Evolutionary conservation across 2,113 vertebrate genomes (phyloP).

Genomic region (Lates calcarifer): DNA sequence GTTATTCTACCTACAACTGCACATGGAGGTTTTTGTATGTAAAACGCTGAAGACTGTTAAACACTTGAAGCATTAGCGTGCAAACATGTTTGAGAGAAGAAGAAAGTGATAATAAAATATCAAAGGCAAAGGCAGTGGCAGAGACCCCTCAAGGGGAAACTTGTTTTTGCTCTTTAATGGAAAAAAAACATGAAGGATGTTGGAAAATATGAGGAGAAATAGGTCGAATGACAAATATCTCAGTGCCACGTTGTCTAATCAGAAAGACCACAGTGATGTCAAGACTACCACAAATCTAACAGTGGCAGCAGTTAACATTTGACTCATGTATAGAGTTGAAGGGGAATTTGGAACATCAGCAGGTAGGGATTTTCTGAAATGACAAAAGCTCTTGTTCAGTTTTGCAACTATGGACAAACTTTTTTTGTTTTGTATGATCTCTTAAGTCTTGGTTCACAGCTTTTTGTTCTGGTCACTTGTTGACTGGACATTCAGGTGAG

Average conservation of each 20-base stretch:
- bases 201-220: conserved; percentile 20
- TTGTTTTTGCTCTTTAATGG: neutral
- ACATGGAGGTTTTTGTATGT: neutral
- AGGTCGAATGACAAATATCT: conserved; percentile 32
- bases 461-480: too few relatives aligned
- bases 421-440: conserved; percentile 6
- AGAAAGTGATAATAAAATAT: neutral
- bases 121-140: neutral
- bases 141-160: neutral
- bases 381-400: conserved; percentile 4
- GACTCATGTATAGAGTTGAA: conserved; percentile 41
- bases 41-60: neutral
- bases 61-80: neutral
- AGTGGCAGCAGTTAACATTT: conserved; percentile 6
- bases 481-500: too few relatives aligned
- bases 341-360: conserved; percentile 8
- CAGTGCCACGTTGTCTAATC: neutral
- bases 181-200: neutral
- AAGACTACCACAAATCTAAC: conserved; percentile 21
- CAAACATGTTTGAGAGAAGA: neutral
- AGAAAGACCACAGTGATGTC: conserved; percentile 57
- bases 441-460: neutral
- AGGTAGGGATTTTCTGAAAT: conserved; percentile 1
- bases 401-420: conserved; percentile 7
- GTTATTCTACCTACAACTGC: neutral